Evolutionary conservation across 2,797 vertebrate genomes (phyloP).

Genomic region (Enteromius radiatus): DNA sequence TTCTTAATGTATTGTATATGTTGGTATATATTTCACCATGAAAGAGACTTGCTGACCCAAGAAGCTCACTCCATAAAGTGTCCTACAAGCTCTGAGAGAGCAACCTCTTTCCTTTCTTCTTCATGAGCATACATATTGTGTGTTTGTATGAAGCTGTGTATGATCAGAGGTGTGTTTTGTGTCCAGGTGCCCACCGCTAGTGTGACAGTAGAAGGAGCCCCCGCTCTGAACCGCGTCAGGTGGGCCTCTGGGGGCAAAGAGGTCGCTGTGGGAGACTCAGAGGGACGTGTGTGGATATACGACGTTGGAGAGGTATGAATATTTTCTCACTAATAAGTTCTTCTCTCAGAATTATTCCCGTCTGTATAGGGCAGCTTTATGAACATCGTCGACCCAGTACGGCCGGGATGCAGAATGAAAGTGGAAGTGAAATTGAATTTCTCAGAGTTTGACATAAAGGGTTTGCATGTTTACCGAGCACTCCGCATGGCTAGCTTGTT

Average conservation of each 20-base stretch:
- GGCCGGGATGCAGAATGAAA: neutral
- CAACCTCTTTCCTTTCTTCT: neutral
- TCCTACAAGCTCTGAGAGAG: neutral
- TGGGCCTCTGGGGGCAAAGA: conserved; percentile 95
- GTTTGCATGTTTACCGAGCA: conserved; percentile 58
- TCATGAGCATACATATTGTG: neutral
- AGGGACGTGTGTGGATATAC: conserved; percentile 96
- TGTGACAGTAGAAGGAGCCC: conserved; percentile 91
- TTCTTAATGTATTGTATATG: neutral
- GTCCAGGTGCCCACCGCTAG: conserved; percentile 94
- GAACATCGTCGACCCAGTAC: neutral
- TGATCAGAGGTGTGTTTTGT: conserved; percentile 30
- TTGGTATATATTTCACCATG: neutral
- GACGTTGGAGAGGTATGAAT: conserved; percentile 93
- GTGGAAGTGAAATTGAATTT: conserved; percentile 35
- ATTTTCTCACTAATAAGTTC: neutral
- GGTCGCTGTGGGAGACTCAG: conserved; percentile 96
- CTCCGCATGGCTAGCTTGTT: conserved; percentile 61
- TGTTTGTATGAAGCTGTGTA: conserved; percentile 3
- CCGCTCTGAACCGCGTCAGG: conserved; percentile 93
- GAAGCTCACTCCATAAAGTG: neutral
- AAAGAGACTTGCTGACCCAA: neutral
- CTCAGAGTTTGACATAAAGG: conserved; percentile 42
- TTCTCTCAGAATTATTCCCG: too few species aligned
- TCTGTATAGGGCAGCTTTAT: too few species aligned